Percentiles rank a stretch among this genome's conserved stretches.
phyloP scores from a whole-genome alignment of 2,113 vertebrate genomes.

The Amblyornis subalaris region DNA sequence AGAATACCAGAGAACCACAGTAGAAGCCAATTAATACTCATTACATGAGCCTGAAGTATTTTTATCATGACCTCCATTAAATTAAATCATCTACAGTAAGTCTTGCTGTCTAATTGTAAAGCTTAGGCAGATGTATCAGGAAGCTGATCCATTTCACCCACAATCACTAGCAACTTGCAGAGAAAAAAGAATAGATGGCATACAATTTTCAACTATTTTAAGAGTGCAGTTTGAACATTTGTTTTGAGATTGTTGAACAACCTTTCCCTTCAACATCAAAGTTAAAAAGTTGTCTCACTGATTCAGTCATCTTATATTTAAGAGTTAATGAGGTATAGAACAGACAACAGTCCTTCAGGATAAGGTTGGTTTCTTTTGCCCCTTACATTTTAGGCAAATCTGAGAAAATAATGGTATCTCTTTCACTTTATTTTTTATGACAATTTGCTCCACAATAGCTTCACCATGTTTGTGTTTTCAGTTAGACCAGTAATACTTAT shows the following conservation, averaged over 20 bases:
- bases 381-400: neutral
- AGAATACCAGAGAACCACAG: neutral
- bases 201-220: neutral
- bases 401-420: neutral
- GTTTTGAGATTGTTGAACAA: neutral
- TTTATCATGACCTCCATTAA: neutral
- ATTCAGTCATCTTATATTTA: neutral
- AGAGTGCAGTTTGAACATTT: neutral
- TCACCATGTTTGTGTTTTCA: neutral
- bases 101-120: neutral
- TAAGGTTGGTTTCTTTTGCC: accelerated
- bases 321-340: neutral
- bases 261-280: neutral
- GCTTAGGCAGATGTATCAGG: neutral
- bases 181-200: neutral
- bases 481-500: neutral
- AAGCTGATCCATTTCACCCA: neutral
- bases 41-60: neutral
- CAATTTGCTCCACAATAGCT: neutral
- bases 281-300: neutral
- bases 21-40: neutral
- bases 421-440: neutral
- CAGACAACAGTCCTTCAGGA: neutral
- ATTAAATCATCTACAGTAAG: neutral
- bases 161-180: neutral